phyloP scores from a whole-genome alignment of 1,140 invertebrate genomes.

The Tetragonula clypearis region DNA sequence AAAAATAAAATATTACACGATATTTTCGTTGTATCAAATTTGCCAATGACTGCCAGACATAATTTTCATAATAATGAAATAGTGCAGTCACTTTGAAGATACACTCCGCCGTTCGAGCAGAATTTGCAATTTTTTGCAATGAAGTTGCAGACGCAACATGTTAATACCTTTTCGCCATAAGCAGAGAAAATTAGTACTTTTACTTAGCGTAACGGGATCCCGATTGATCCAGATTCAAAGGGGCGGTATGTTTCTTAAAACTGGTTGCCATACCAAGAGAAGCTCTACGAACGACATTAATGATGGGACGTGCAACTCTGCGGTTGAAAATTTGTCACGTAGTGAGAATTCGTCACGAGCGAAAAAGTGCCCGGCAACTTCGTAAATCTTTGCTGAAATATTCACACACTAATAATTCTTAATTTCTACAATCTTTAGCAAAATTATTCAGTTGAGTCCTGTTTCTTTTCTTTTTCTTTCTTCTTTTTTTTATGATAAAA shows the following conservation, averaged over 20 bases:
- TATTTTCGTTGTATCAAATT: neutral
- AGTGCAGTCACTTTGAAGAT: neutral
- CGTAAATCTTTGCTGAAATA: slow-evolving; percentile 41
- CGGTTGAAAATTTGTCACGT: slow-evolving; percentile 51
- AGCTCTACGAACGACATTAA: slow-evolving; percentile 46
- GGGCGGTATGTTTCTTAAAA: slow-evolving; percentile 4
- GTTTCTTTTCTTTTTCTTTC: too few species aligned
- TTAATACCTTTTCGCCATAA: neutral
- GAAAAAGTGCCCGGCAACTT: neutral
- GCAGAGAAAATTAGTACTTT: slow-evolving; percentile 21
- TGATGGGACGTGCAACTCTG: slow-evolving; percentile 47
- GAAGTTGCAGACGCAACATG: neutral
- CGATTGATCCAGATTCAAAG: slow-evolving; percentile 9
- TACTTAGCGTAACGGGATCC: slow-evolving; percentile 33
- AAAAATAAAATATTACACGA: neutral
- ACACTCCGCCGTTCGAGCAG: neutral
- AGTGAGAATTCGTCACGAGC: slow-evolving; percentile 14
- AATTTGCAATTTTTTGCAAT: neutral
- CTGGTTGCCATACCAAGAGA: slow-evolving; percentile 16
- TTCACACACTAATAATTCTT: too few species aligned
- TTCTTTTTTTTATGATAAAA: too few species aligned
- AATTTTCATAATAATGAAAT: neutral
- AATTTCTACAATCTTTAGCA: too few species aligned
- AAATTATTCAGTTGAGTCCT: too few species aligned
- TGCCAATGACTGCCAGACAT: neutral